These are phyloP conservation scores for Euphydryas editha DNA, from an alignment of 2,888 invertebrate genomes.

Conservation along the genomic window DNA sequence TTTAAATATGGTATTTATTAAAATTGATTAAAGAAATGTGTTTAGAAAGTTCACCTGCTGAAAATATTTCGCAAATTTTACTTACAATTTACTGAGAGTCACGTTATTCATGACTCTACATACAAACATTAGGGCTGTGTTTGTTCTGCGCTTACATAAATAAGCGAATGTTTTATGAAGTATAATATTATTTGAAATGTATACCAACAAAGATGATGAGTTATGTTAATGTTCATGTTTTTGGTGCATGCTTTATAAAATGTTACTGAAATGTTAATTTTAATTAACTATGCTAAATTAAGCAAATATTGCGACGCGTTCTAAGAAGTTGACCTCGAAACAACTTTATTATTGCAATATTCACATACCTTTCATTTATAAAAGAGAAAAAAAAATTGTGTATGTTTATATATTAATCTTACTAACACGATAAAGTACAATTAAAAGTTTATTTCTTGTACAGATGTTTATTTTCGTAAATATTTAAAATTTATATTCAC, in stretches of 20 bases:
- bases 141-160: slow-evolving; percentile 38
- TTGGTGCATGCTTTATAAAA: background rate
- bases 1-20: slow-evolving; percentile 8
- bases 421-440: too few relatives aligned
- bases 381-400: background rate
- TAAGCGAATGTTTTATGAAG: slow-evolving; percentile 42
- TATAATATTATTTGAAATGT: slow-evolving; percentile 23
- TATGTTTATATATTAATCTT: too few relatives aligned
- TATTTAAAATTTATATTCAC: too few relatives aligned
- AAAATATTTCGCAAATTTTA: slow-evolving; percentile 28
- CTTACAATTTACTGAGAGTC: slow-evolving; percentile 28
- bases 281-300: background rate
- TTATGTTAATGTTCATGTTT: background rate
- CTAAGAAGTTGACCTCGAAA: slow-evolving; percentile 31
- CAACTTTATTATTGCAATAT: slow-evolving; percentile 10
- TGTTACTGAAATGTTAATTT: background rate
- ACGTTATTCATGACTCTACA: slow-evolving; percentile 34
- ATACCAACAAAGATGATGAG: slow-evolving; percentile 10
- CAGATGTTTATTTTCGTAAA: too few relatives aligned
- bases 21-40: slow-evolving; percentile 32
- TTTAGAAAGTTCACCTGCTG: slow-evolving; percentile 38
- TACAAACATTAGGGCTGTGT: slow-evolving; percentile 35
- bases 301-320: background rate
- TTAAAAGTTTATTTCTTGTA: too few relatives aligned
- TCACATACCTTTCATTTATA: background rate